These are phyloP conservation scores for Hirudo medicinalis DNA, from an alignment of 1,140 invertebrate species.

Conservation along the genomic window DNA sequence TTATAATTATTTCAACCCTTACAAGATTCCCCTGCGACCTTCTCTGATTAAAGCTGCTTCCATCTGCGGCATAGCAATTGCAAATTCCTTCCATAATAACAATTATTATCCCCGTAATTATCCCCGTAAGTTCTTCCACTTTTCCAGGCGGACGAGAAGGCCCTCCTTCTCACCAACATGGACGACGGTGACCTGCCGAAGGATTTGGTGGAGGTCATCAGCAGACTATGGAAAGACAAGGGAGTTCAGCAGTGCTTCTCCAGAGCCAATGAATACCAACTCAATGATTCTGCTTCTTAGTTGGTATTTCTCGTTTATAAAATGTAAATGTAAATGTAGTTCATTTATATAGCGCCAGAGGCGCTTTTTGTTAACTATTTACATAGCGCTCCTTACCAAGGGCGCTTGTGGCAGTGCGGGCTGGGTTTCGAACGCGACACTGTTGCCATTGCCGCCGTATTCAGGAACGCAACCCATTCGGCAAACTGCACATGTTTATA, in stretches of 20 bases:
- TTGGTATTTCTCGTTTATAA: slow-evolving; percentile 48
- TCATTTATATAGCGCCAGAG: too few species aligned
- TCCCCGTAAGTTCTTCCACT: slow-evolving; percentile 29
- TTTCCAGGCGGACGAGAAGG: slow-evolving; percentile 73
- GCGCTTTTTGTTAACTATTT: too few species aligned
- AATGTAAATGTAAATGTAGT: too few species aligned
- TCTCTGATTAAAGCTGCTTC: neutral
- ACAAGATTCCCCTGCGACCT: neutral
- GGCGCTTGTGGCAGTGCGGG: too few species aligned
- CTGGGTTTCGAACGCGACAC: too few species aligned
- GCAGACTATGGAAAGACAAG: slow-evolving; percentile 75
- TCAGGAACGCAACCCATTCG: too few species aligned
- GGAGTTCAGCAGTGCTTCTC: slow-evolving; percentile 68
- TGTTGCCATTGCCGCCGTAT: too few species aligned
- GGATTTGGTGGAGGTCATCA: slow-evolving; percentile 70
- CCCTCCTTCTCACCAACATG: slow-evolving; percentile 66
- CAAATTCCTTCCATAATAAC: neutral
- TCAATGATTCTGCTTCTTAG: slow-evolving; percentile 98
- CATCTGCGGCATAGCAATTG: neutral
- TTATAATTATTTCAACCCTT: slow-evolving; percentile 11
- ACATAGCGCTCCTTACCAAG: too few species aligned
- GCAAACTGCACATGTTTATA: too few species aligned
- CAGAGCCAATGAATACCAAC: slow-evolving; percentile 72
- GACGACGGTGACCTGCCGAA: slow-evolving; percentile 59
- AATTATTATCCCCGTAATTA: neutral